A percentile compares a stretch with the other conserved stretches of the same genome.
phyloP scores from a whole-genome alignment of 2,113 vertebrate species.

The Anoplopoma fimbria region DNA sequence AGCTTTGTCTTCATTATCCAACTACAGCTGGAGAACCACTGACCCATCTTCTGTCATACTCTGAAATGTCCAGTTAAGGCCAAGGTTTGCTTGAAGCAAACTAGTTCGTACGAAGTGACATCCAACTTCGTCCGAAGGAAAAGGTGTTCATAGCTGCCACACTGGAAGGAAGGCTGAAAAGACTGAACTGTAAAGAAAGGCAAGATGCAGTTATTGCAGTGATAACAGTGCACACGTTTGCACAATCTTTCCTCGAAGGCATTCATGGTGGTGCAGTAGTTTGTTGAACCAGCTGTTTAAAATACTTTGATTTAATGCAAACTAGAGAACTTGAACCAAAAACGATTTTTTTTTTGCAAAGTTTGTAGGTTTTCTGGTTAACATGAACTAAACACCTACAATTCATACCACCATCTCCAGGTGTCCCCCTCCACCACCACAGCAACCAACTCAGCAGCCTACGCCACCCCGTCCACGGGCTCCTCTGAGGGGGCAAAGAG shows the following conservation, averaged over 20 bases:
- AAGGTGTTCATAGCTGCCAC: not conserved
- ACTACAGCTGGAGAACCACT: not conserved
- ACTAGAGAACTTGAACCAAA: not conserved
- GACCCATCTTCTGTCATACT: accelerated
- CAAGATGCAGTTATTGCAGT: not conserved
- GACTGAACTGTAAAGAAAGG: not conserved
- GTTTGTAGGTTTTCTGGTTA: no score
- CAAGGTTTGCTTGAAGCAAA: not conserved
- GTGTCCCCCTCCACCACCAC: constrained; percentile 81
- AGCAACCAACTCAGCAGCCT: constrained; percentile 80
- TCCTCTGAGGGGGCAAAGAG: constrained; percentile 94
- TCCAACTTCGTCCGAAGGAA: not conserved
- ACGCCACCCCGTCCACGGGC: constrained; percentile 81
- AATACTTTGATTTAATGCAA: not conserved
- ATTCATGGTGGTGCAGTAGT: no score
- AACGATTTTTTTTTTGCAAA: no score
- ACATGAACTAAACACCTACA: not conserved
- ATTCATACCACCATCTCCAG: constrained; percentile 37
- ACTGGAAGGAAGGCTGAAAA: no score
- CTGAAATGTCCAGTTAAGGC: not conserved
- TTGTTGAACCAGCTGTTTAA: no score
- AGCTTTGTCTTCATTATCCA: not conserved
- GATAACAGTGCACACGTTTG: not conserved
- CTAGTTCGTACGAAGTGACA: not conserved
- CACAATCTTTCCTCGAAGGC: no score